Conservation (phyloP, 2,888 invertebrate genomes). For the Epinotia demarniana region DNA sequence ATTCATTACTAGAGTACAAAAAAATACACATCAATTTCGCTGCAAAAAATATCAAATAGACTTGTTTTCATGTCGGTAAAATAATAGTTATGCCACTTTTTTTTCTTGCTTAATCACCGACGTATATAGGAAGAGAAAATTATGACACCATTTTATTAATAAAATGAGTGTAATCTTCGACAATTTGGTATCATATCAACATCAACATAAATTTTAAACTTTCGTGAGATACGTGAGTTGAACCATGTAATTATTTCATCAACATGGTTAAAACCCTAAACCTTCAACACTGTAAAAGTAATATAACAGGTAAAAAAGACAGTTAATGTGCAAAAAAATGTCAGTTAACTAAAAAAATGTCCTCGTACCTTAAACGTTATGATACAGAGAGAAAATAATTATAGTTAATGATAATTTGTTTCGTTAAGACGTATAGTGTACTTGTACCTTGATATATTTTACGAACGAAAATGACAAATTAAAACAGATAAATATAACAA, state of each 20-base stretch:
- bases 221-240: too few species aligned
- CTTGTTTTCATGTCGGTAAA: background rate
- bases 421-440: too few species aligned
- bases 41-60: background rate
- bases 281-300: too few species aligned
- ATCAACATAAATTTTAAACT: background rate
- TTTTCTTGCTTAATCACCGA: too few species aligned
- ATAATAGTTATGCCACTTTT: too few species aligned
- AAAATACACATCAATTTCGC: constrained; percentile 40
- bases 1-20: constrained; percentile 45
- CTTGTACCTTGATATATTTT: background rate
- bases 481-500: background rate
- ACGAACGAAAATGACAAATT: constrained; percentile 1
- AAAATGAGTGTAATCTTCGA: constrained; percentile 17
- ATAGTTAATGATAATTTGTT: too few species aligned
- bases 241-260: too few species aligned
- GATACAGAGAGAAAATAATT: too few species aligned
- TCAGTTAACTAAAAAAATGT: too few species aligned
- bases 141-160: constrained; percentile 13
- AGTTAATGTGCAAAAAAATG: too few species aligned
- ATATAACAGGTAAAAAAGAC: too few species aligned
- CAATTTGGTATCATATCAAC: background rate
- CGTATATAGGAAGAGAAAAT: constrained; percentile 1
- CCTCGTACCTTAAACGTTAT: background rate
- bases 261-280: too few species aligned